A percentile compares a stretch with the other conserved stretches of the same genome.
Conservation (phyloP, 2,888 invertebrate species). For the Opisthograptis luteolata region DNA sequence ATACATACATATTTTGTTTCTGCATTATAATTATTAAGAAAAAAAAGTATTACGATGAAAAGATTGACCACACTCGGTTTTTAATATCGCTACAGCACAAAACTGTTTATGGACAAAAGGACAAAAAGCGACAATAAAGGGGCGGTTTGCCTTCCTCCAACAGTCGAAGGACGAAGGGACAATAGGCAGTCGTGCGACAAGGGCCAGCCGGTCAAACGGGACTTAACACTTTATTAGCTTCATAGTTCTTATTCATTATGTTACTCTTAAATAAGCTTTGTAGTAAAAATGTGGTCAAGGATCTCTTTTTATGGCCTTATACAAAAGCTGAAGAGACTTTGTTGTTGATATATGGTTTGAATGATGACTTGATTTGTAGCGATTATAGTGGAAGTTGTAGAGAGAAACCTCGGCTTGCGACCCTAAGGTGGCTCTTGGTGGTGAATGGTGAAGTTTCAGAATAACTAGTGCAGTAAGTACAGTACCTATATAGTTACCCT, state of each 20-base stretch:
- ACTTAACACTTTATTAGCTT: constrained; percentile 55
- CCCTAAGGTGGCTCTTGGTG: too few relatives aligned
- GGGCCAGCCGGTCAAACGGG: constrained; percentile 57
- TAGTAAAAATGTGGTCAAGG: constrained; percentile 56
- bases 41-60: constrained; percentile 13
- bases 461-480: too few relatives aligned
- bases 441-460: too few relatives aligned
- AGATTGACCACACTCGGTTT: constrained; percentile 12
- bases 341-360: constrained; percentile 36
- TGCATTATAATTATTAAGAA: constrained; percentile 11
- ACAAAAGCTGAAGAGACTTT: constrained; percentile 48
- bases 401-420: too few relatives aligned
- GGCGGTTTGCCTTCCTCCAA: constrained; percentile 61
- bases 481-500: too few relatives aligned
- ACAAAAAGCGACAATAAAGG: constrained; percentile 39
- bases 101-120: constrained; percentile 43
- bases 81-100: constrained; percentile 41
- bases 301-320: constrained; percentile 52
- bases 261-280: constrained; percentile 62
- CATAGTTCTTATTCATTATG: constrained; percentile 45
- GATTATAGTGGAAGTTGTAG: too few relatives aligned
- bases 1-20: neutral
- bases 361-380: too few relatives aligned
- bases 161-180: constrained; percentile 67
- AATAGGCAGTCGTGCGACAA: constrained; percentile 58